Base-by-base conservation (phyloP, 2,113 vertebrate species). In the cat (Felis catus) region DNA sequence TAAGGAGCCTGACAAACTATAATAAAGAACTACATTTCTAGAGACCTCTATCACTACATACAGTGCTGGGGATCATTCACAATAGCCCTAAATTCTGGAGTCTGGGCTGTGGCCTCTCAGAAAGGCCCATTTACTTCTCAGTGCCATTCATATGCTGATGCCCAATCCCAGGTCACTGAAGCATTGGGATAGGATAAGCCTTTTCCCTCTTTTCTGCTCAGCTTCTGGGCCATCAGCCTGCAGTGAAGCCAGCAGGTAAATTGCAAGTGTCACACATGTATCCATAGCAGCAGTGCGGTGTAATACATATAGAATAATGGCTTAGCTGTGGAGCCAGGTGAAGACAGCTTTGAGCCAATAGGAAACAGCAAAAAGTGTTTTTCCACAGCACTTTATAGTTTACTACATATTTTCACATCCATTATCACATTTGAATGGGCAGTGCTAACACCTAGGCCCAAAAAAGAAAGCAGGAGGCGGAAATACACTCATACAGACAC, bases 241-340 rank as follows among this genome's bases (percentile, higher is more conserved):
- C 89, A 68, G 68, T 51, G 83, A 82, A 96, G 61, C 29, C 87
- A 98, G 70, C 92, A 58, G 61, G 76, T 92, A 68, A 39, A 86
- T 7, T 68, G 48, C 63, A 45, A 53, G 78, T 8, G 15, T 48
- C 82, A 84, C 16, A 14, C 48, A 1, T 45, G 71, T 82, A 93
- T 87, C 83, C 61, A 58, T 66, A 76, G 86, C 84, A 95, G 83
- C 66, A 65, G n/a, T 95, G 61, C 91, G 93, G 96, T 87, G 61
- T 86, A 6, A 1, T 88, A 73, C 53, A 71, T 76, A 51, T 2
- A 65, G 70, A 90, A 86, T 82, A 83, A 88, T 39, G 55, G 45
- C 70, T 82, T 45, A 36, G 23, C 82, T 76, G 2, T 53, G 15
- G 81, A 39, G 29, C 39, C 31, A 2, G 63, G 10, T 68, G 23